Evolutionary conservation across 2,888 invertebrate genomes (phyloP), one percentile per base, ranked within the genome.

Genomic region (Drosophila neonasuta): DNA sequence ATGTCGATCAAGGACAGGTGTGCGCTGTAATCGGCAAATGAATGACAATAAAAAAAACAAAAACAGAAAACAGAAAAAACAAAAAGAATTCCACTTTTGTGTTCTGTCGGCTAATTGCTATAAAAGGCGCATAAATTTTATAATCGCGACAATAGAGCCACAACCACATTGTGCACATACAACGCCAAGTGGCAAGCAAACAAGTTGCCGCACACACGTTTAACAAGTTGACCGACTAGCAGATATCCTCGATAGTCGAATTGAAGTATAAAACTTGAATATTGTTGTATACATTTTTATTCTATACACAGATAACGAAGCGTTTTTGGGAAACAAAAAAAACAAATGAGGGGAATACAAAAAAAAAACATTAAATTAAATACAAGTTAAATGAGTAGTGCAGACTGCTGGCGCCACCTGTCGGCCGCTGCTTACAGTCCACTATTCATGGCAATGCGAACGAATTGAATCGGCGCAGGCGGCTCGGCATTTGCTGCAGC

Each of bases 401-500:
- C 32, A 9, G 56, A 29, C 17, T 11, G 39, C 46, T 67, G 36
- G 65, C 71, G 62, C 56, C 52, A 52, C 45, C 50, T 64, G 30
- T n/a, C 9, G 54, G 46, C 41, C 68, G 17, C 9, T 20, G 51
- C 48, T 85, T 66, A 81, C 39, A 89, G 74, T 2, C 88, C 89
- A 30, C 88, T 89, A 59, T 89, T 89, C 79, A 86, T 84, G 57
- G 77, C 78, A 46, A 71, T 56, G 15, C 86, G 81, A 3, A 83
- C 71, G 13, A 80, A 80, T 57, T 81, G 82, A 46, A 79, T 51
- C 11, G 88, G 88, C 24, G 80, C 74, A 3, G 88, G 85, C n/a
- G 71, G 68, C 62, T 81, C 76, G 13, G 76, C 74, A 30, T 78
- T 79, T 2, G 77, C 81, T 3, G 89, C 86, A 29, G 89, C 89